Evolutionary conservation across 2,113 vertebrate genomes (phyloP).

Genomic region (Zapornia atra): DNA sequence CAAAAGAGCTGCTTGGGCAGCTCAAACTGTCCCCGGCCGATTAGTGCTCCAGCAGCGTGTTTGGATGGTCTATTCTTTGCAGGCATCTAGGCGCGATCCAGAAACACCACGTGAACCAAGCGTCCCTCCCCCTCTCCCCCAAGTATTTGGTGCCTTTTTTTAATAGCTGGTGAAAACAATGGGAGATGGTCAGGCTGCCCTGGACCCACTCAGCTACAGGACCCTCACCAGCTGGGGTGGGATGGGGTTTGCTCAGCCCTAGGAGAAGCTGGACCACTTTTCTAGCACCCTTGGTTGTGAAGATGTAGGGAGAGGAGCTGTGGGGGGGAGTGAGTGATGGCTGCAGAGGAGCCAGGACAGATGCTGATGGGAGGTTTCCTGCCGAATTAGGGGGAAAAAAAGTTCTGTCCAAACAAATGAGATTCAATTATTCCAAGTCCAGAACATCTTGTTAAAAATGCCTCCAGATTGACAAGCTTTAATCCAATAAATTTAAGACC

Average conservation of each 20-base stretch:
- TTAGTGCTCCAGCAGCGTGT: not conserved
- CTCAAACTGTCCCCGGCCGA: not conserved
- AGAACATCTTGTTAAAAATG: not conserved
- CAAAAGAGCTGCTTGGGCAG: conserved; percentile 25
- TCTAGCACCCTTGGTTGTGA: not conserved
- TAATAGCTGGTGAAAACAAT: not conserved
- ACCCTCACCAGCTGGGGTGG: not conserved
- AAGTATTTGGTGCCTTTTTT: not conserved
- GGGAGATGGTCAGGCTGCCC: not conserved
- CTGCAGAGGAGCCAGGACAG: not conserved
- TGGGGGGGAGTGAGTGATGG: not conserved
- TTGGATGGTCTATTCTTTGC: not conserved
- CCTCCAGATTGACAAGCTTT: not conserved
- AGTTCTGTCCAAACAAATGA: not conserved
- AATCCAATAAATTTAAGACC: conserved; percentile 1
- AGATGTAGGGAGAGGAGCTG: not conserved
- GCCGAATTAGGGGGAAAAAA: not conserved
- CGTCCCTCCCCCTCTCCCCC: not conserved
- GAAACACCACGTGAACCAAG: not conserved
- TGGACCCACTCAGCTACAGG: accelerated
- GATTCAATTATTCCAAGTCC: not conserved
- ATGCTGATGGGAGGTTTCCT: not conserved
- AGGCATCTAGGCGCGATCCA: not conserved
- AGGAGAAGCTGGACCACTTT: not conserved
- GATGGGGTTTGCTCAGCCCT: not conserved